Evolutionary conservation across 2,113 vertebrate genomes (phyloP).

Genomic region (Dasyornis broadbenti): DNA sequence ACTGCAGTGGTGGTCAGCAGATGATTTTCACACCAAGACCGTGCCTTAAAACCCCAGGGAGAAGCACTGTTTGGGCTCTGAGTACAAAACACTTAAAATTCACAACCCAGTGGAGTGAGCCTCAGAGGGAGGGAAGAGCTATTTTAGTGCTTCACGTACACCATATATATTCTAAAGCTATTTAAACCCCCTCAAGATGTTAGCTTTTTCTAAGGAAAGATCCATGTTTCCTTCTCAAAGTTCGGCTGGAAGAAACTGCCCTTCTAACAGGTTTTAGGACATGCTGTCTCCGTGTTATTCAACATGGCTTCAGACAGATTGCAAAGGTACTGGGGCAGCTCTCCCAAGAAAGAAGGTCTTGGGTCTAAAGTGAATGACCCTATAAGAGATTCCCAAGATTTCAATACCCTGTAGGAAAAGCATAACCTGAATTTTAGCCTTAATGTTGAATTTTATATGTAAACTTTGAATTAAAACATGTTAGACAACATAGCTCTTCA

Average conservation of each 20-base stretch:
- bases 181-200: neutral
- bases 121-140: neutral
- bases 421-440: neutral
- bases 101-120: rapidly evolving
- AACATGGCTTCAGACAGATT: neutral
- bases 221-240: neutral
- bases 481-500: neutral
- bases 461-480: neutral
- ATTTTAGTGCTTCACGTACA: neutral
- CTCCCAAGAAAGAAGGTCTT: neutral
- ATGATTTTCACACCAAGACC: neutral
- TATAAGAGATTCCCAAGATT: neutral
- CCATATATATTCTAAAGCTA: neutral
- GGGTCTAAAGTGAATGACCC: neutral
- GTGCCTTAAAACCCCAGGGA: neutral
- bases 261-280: neutral
- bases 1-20: neutral
- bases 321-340: neutral
- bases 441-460: neutral
- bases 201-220: neutral
- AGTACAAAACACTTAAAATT: neutral
- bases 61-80: neutral
- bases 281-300: neutral
- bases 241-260: neutral
- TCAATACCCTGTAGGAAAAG: neutral